Base-by-base conservation (phyloP, 2,113 vertebrate genomes). In the Amphilophus citrinellus region DNA sequence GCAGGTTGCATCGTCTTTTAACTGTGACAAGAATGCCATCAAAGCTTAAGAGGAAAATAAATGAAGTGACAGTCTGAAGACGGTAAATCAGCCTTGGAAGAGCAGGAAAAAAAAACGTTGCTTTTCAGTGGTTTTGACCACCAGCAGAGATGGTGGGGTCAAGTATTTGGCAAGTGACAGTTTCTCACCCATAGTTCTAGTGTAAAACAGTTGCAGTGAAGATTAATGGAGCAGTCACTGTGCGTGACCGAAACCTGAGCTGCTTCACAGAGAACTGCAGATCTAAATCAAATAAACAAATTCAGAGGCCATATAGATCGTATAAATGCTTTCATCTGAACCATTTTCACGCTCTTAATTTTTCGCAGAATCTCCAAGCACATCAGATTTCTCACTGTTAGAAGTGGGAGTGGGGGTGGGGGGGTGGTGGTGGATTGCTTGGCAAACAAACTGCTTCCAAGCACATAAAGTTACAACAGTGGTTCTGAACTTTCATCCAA, bases 401-500 rank as follows among this genome's bases (percentile, higher is more conserved):
- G 37, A 39, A 39, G 6, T 32, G 32, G 32, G 32, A 5, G 32
- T 27, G 32, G 35, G 6, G 35, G 35, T 2, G 37, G 37, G 37
- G 37, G 37, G 2, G 37, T 9, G 35, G 35, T 35, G 37, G 37
- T 8, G 37, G 37, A 6, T 6, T 35, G 6, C 6, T 35, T 13
- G 50, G 57, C 53, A 10, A 42, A 82, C 59, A 66, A 76, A 61
- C 59, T 56, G n/a, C 37, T 81, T 79, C 63, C 84, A 83, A 78
- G 22, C 44, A 83, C 56, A 30, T 58, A 73, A 59, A 59, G 30
- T 82, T 57, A 76, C 47, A 79, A 65, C 18, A 37, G 18, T 42
- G 60, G 30, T 82, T 81, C 10, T 89, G 77, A 89, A 90, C 59
- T 79, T 83, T 79, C 13, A 77, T 84, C 81, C 80, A 84, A 65